Conservation (phyloP, 2,797 vertebrate species). For the Spinus olivaceus region DNA sequence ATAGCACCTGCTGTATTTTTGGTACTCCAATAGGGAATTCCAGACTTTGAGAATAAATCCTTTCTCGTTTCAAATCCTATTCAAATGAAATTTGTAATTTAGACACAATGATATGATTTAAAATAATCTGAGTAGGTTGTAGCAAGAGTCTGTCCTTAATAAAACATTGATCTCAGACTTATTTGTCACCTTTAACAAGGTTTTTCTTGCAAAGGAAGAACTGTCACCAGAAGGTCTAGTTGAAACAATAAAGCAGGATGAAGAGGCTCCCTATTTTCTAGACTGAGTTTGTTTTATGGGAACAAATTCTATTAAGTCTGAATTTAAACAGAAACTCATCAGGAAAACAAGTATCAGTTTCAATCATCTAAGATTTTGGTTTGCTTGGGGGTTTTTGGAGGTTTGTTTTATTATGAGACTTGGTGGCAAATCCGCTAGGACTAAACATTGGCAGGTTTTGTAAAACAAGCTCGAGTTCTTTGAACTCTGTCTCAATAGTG, state of each 20-base stretch:
- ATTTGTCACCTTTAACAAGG: neutral
- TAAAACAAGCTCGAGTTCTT: neutral
- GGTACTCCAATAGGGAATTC: neutral
- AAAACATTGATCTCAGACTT: slow-evolving; percentile 38
- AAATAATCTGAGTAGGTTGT: slow-evolving; percentile 11
- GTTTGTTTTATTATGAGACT: neutral
- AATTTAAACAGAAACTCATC: slow-evolving; percentile 11
- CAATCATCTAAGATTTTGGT: neutral
- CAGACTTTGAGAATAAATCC: slow-evolving; percentile 15
- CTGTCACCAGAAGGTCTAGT: slow-evolving; percentile 25
- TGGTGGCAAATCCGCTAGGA: slow-evolving; percentile 5
- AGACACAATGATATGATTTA: neutral
- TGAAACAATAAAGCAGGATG: neutral
- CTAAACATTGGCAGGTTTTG: neutral
- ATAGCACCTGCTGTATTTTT: neutral
- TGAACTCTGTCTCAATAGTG: slow-evolving; percentile 13
- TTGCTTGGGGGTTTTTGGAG: neutral
- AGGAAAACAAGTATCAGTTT: slow-evolving; percentile 1
- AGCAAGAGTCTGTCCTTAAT: slow-evolving; percentile 26
- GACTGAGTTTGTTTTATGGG: neutral
- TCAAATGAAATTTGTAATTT: slow-evolving; percentile 44
- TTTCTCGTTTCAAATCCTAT: neutral
- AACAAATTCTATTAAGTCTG: neutral
- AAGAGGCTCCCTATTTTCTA: slow-evolving; percentile 5
- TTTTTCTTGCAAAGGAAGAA: neutral